Base-by-base conservation (phyloP, 2,888 invertebrate genomes). In the Eupithecia insigniata region DNA sequence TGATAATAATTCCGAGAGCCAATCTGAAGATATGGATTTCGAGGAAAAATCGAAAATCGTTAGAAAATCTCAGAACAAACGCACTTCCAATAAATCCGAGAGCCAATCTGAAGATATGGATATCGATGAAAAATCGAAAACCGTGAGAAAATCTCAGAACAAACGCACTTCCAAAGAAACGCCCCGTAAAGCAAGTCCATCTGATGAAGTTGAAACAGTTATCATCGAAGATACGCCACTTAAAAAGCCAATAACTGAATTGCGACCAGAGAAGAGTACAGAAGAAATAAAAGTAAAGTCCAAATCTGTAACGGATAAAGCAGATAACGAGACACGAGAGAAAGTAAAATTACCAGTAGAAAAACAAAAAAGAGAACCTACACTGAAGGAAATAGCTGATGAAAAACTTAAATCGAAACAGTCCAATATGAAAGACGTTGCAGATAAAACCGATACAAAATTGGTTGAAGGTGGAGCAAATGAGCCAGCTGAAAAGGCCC, bases 191-290 rank as follows among this genome's bases (percentile, higher is more conserved):
- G 71, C 22, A 22, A 61, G 34, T 32, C n/a, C 34, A 16, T 18
- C 80, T 14, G 82, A 78, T 22, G 58, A 66, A 46, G 84, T 87
- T 51, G 91, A 92, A 14, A 81, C 89, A 8, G 89, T 89, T 46
- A 79, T 89, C 0, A 90, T 91, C 65, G 90, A 92, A 80, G 90
- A 91, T 75, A 89, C 88, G 4, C 87, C 89, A 10, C 46, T 85
- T 5, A 90, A 88, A 78, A 82, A 86, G 18, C 80, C 73, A 64
- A 18, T 26, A 61, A 67, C 22, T 34, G 46, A 51, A 61, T 61
- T 55, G 26, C 67, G 64, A 58, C 28, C 28, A 0, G 64, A 55
- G 22, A 67, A 55, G 16, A 71, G 26, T 26, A 30, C 14, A 28
- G 73, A 79, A 43, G 67, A 75, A 66, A 76, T 67, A 61, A 46